Evolutionary conservation across 30 jellyfish, hydroid and myxozoan genomes (phyloP).

Genomic region (Turritopsis rubra): DNA sequence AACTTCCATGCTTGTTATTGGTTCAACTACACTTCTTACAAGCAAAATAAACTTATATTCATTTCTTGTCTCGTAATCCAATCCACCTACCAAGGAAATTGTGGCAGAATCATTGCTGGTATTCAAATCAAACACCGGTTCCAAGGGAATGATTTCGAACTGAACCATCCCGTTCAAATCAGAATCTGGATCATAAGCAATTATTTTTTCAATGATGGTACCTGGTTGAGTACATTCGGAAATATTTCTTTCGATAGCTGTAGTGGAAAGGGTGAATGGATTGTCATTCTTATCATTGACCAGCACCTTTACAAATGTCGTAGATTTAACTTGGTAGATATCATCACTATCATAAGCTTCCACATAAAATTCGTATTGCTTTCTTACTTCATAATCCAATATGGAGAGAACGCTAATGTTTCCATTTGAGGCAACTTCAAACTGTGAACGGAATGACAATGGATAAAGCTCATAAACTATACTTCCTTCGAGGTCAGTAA

Average conservation of each 20-base stretch:
- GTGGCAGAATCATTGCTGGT: background rate
- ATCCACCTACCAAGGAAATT: background rate
- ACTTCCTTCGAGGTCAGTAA: background rate
- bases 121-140: background rate
- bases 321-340: background rate
- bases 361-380: background rate
- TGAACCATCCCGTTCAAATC: background rate
- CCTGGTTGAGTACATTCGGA: constrained; percentile 11
- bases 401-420: background rate
- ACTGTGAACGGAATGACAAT: background rate
- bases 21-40: background rate
- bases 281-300: constrained; percentile 15
- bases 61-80: background rate
- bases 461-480: background rate
- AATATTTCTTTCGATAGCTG: background rate
- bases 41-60: background rate
- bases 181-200: constrained; percentile 11
- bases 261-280: background rate
- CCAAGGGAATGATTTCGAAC: background rate
- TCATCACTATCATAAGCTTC: background rate
- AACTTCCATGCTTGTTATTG: background rate
- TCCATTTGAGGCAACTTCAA: background rate
- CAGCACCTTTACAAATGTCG: background rate
- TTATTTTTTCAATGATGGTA: background rate
- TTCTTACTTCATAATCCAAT: constrained; percentile 1